Percentiles rank a stretch among this genome's conserved stretches.
Evolutionary conservation across 2,113 vertebrate species (phyloP).

Genomic region (Microcebus jonahi): DNA sequence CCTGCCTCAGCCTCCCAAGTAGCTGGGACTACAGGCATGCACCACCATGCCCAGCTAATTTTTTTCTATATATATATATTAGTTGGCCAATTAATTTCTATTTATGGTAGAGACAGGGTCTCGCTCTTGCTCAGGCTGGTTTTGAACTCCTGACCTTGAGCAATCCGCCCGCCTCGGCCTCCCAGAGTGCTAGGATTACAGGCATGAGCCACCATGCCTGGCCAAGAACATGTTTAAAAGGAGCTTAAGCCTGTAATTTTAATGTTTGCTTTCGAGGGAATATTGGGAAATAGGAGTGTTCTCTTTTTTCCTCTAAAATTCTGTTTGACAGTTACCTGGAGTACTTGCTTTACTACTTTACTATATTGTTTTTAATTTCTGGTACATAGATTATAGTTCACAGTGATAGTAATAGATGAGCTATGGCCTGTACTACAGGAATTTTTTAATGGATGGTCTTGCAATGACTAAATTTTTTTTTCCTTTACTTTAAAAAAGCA

Average conservation of each 20-base stretch:
- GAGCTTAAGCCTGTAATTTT: background rate
- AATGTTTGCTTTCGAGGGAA: background rate
- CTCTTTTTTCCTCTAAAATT: background rate
- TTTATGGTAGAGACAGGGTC: too few species aligned
- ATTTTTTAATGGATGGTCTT: background rate
- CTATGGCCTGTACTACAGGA: background rate
- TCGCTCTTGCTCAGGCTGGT: too few species aligned
- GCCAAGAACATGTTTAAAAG: background rate
- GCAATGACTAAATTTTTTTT: background rate
- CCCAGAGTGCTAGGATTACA: too few species aligned
- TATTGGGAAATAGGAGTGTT: background rate
- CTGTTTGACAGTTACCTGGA: background rate
- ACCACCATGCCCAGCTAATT: too few species aligned
- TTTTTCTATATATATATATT: too few species aligned
- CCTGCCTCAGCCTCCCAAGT: too few species aligned
- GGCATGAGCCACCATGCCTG: too few species aligned
- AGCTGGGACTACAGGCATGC: too few species aligned
- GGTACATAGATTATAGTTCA: background rate
- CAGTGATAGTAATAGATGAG: background rate
- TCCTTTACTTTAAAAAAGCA: constrained; percentile 86
- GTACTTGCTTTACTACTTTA: background rate
- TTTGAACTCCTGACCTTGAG: too few species aligned
- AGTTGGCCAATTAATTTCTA: too few species aligned
- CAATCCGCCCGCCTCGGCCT: too few species aligned
- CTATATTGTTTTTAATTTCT: background rate